Evolutionary conservation across 2,797 vertebrate species (phyloP).

Genomic region (Phalloptychus januarius): DNA sequence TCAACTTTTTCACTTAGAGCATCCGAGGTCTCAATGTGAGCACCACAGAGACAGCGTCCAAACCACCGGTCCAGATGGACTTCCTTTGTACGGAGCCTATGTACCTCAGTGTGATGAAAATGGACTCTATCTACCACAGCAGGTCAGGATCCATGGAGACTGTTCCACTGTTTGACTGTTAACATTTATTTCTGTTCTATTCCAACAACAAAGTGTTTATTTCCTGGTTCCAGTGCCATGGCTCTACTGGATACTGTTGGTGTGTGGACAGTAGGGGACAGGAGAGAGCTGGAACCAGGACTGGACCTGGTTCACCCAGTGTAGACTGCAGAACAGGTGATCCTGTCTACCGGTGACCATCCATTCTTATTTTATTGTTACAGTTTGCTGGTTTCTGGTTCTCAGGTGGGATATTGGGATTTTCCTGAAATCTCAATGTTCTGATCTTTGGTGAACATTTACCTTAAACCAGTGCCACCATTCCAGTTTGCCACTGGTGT

Average conservation of each 20-base stretch:
- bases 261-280: constrained; percentile 80
- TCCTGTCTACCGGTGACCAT: no score
- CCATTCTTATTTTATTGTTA: no score
- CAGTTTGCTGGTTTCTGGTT: no score
- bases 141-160: neutral
- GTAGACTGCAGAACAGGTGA: constrained; percentile 78
- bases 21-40: constrained; percentile 72
- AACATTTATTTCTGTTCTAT: neutral
- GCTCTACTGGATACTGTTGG: constrained; percentile 85
- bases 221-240: no score
- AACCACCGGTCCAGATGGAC: constrained; percentile 32
- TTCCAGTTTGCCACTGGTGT: no score
- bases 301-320: constrained; percentile 47
- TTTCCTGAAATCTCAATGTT: no score
- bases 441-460: no score
- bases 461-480: no score
- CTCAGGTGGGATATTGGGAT: no score
- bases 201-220: neutral
- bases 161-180: neutral
- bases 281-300: constrained; percentile 79
- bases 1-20: constrained; percentile 4
- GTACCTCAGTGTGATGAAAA: constrained; percentile 72
- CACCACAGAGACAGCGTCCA: constrained; percentile 60
- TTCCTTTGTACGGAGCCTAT: constrained; percentile 45
- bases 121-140: constrained; percentile 47